phyloP scores from a whole-genome alignment of 2,888 invertebrate genomes.

The Abscondita cerata region DNA sequence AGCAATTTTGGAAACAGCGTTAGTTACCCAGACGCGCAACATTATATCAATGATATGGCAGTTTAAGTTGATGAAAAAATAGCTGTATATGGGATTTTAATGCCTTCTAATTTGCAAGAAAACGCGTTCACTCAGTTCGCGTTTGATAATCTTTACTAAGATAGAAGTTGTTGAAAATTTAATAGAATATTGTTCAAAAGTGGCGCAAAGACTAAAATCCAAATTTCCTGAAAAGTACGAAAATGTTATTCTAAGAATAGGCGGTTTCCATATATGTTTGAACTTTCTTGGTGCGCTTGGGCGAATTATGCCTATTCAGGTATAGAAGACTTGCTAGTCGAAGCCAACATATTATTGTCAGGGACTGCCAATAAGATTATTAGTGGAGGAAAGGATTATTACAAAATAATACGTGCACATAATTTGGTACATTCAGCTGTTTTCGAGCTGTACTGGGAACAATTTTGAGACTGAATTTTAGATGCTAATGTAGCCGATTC shows the following conservation, averaged over 20 bases:
- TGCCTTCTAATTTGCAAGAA: too few species aligned
- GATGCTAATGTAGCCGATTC: background rate
- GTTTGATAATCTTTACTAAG: too few species aligned
- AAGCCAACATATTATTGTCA: background rate
- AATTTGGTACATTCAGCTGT: constrained; percentile 13
- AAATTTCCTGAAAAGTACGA: constrained; percentile 19
- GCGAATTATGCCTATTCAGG: constrained; percentile 3
- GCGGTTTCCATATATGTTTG: constrained; percentile 19
- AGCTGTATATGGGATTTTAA: too few species aligned
- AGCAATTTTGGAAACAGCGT: too few species aligned
- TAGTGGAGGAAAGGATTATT: constrained; percentile 17
- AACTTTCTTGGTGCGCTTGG: constrained; percentile 19
- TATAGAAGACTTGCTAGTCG: constrained; percentile 13
- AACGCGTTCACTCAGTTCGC: too few species aligned
- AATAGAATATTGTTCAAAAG: too few species aligned
- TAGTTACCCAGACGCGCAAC: too few species aligned
- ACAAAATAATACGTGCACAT: constrained; percentile 14
- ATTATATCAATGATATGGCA: too few species aligned
- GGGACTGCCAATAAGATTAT: constrained; percentile 20
- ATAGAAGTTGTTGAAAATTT: too few species aligned
- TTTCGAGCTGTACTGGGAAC: constrained; percentile 15
- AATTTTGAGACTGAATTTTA: background rate
- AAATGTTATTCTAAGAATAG: constrained; percentile 17
- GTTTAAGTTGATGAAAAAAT: too few species aligned
- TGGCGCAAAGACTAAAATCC: constrained; percentile 3